Percentiles rank a stretch among this genome's conserved stretches.
These are phyloP conservation scores for Nycticryphes semicollaris DNA, from an alignment of 2,113 vertebrate genomes.

Conservation along the genomic window DNA sequence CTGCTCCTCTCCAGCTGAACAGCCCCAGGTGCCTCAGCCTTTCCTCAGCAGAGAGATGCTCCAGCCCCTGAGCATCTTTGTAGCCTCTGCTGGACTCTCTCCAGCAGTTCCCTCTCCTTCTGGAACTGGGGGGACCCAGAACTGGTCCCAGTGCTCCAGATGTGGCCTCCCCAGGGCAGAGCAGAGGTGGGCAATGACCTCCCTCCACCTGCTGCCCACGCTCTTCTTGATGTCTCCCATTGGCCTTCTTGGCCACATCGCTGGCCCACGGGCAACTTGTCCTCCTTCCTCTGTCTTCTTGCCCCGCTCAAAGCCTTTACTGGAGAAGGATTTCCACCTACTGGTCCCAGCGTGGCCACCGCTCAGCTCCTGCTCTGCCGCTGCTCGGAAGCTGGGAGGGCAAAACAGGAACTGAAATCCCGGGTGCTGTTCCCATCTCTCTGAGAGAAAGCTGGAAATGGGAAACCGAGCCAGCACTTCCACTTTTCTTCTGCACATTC, in stretches of 20 bases:
- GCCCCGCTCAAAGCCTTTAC: neutral
- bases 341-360: rapidly evolving
- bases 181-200: neutral
- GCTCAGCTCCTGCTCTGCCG: neutral
- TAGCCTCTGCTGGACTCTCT: too few species aligned
- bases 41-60: neutral
- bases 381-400: neutral
- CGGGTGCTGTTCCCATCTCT: neutral
- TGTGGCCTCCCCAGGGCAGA: neutral
- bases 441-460: neutral
- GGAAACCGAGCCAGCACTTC: neutral
- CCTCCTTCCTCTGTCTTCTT: neutral
- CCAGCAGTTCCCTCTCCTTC: too few species aligned
- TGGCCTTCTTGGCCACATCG: neutral
- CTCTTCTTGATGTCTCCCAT: neutral
- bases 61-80: neutral
- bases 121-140: neutral
- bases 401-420: neutral
- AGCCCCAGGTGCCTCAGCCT: neutral
- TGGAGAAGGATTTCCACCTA: neutral
- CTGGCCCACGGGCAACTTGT: neutral
- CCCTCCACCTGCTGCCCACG: neutral
- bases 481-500: neutral
- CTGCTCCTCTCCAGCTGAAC: too few species aligned
- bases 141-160: neutral